Percentiles rank a stretch among this genome's conserved stretches.
These are phyloP conservation scores for Epinephelus coioides DNA, from an alignment of 2,797 vertebrate species.

Conservation along the genomic window DNA sequence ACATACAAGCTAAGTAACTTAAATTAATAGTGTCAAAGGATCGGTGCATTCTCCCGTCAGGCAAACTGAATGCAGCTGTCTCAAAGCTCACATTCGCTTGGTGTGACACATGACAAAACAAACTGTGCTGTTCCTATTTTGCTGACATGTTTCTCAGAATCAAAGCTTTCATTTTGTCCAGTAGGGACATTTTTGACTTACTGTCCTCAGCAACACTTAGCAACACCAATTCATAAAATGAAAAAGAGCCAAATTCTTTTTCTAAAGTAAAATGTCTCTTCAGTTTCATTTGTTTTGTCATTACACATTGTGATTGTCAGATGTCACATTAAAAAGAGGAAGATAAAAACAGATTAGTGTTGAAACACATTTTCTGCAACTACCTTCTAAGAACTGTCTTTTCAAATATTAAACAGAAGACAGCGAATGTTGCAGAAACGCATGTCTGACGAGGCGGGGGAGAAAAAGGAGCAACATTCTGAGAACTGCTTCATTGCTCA, in stretches of 20 bases:
- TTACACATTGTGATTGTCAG: not conserved
- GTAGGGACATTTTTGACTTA: not conserved
- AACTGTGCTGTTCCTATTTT: not conserved
- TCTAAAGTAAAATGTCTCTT: not conserved
- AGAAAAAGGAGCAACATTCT: not conserved
- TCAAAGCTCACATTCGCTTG: accelerated
- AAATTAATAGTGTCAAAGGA: not conserved
- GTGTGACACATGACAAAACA: not conserved
- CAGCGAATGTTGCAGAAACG: no score
- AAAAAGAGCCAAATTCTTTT: not conserved
- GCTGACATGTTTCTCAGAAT: slow-evolving; percentile 18
- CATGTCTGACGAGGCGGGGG: not conserved
- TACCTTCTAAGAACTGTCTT: not conserved
- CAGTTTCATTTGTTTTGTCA: not conserved
- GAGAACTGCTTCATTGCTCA: not conserved
- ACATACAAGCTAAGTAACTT: not conserved
- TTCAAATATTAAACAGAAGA: accelerated
- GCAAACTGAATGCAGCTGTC: not conserved
- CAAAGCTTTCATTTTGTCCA: not conserved
- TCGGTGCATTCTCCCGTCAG: no score
- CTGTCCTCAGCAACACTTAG: not conserved
- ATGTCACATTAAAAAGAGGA: not conserved
- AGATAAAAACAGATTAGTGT: not conserved
- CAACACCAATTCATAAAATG: accelerated
- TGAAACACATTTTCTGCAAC: not conserved